Conservation (phyloP, 2,797 vertebrate species). For the Mallotus villosus region DNA sequence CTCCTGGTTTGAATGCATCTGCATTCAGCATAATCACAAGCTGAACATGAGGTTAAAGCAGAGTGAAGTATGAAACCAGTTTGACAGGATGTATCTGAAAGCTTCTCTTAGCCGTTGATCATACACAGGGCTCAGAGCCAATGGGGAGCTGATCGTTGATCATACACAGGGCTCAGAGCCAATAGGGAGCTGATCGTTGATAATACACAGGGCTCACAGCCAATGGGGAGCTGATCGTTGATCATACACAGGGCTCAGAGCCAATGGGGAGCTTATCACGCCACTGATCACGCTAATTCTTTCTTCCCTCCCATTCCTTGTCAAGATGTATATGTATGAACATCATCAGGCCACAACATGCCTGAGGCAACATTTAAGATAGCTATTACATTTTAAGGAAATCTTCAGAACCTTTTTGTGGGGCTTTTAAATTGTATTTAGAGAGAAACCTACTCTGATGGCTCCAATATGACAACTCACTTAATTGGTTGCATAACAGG, state of each 20-base stretch:
- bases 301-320: constrained; percentile 8
- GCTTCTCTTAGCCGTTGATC: constrained; percentile 23
- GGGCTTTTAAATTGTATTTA: neutral
- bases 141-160: constrained; percentile 14
- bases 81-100: constrained; percentile 25
- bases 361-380: neutral
- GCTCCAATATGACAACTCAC: neutral
- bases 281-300: neutral
- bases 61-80: constrained; percentile 21
- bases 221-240: constrained; percentile 8
- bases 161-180: constrained; percentile 6
- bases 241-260: constrained; percentile 13
- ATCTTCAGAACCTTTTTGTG: neutral
- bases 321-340: neutral
- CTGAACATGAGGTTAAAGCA: constrained; percentile 15
- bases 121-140: constrained; percentile 5
- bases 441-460: neutral
- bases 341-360: neutral
- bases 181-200: constrained; percentile 8
- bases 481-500: neutral
- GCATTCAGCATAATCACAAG: constrained; percentile 20
- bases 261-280: constrained; percentile 6
- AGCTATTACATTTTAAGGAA: neutral
- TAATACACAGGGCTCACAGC: constrained; percentile 8
- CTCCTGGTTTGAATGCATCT: neutral